phyloP scores from a whole-genome alignment of 2,797 vertebrate genomes.

The Nothura maculosa region DNA sequence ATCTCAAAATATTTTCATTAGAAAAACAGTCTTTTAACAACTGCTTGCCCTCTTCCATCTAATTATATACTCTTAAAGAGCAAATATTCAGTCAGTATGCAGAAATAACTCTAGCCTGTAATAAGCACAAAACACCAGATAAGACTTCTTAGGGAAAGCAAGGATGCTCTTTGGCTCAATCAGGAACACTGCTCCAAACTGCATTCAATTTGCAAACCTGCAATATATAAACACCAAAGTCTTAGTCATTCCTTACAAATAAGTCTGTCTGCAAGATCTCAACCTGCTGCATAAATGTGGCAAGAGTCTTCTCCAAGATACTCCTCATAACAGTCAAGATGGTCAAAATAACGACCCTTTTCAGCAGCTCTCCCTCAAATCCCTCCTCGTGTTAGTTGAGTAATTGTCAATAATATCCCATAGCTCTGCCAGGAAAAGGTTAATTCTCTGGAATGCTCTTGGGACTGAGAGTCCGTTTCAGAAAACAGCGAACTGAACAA shows the following conservation, averaged over 20 bases:
- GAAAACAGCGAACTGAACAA: neutral
- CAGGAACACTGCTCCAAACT: neutral
- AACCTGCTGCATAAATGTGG: neutral
- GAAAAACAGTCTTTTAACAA: constrained; percentile 58
- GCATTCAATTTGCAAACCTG: neutral
- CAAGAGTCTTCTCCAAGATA: neutral
- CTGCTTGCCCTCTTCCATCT: constrained; percentile 49
- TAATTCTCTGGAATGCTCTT: neutral
- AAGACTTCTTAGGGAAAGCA: neutral
- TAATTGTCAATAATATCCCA: neutral
- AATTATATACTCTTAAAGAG: constrained; percentile 52
- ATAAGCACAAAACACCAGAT: constrained; percentile 38
- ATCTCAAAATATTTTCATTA: constrained; percentile 65
- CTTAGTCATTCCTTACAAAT: neutral
- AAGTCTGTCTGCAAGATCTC: neutral
- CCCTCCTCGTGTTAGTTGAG: neutral
- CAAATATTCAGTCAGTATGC: constrained; percentile 48
- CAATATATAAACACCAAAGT: neutral
- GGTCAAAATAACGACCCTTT: neutral
- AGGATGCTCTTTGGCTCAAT: constrained; percentile 17
- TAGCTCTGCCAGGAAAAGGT: neutral
- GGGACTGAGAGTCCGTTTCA: neutral
- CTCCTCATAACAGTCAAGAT: neutral
- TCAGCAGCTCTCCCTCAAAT: neutral
- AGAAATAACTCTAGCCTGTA: constrained; percentile 63